These are phyloP conservation scores for Cosmopolites sordidus DNA, from an alignment of 2,888 invertebrate genomes.

Conservation along the genomic window DNA sequence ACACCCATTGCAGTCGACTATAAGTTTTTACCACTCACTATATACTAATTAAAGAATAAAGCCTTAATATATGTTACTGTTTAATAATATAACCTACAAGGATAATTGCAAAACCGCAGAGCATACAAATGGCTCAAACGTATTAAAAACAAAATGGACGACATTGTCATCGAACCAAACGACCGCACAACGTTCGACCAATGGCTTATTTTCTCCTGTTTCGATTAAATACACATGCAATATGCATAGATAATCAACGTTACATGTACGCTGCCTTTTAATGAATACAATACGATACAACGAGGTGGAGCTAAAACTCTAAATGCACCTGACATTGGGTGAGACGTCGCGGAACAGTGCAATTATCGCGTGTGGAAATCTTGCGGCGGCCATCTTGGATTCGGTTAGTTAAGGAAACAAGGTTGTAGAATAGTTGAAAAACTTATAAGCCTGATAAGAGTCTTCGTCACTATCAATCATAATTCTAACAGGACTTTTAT, in stretches of 20 bases:
- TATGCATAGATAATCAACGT: background rate
- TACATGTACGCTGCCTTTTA: background rate
- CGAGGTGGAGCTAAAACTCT: constrained; percentile 9
- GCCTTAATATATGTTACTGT: no score
- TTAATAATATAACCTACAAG: no score
- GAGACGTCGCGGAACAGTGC: constrained; percentile 2
- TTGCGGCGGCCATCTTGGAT: constrained; percentile 6
- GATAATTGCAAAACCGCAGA: no score
- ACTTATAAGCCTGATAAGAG: constrained; percentile 2
- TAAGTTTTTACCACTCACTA: no score
- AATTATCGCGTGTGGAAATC: constrained; percentile 10
- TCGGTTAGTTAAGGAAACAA: background rate
- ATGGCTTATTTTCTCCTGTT: background rate
- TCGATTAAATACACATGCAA: background rate
- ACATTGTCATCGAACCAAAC: background rate
- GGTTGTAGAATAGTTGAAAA: no score
- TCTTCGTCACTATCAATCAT: no score
- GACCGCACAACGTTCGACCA: background rate
- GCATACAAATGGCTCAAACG: no score
- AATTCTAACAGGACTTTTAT: no score
- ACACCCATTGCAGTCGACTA: no score
- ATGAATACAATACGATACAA: background rate
- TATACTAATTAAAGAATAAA: no score
- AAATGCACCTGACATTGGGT: constrained; percentile 10
- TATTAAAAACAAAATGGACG: background rate